A percentile compares a stretch with the other conserved stretches of the same genome.
Evolutionary conservation across 2,888 invertebrate genomes (phyloP).

Genomic region (Tridacna crocea): DNA sequence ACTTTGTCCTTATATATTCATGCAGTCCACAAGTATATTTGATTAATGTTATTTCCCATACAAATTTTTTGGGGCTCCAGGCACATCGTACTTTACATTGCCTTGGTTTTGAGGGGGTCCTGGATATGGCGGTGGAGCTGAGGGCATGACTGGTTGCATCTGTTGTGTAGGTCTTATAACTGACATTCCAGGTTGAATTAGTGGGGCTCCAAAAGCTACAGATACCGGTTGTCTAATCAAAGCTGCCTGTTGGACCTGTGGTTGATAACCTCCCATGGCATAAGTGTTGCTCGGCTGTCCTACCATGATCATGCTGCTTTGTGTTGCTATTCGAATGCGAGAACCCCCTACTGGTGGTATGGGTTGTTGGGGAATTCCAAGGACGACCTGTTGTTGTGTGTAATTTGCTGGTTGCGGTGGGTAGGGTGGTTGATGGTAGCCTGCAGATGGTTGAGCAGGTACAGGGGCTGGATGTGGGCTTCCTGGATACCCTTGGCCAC

Average conservation of each 20-base stretch:
- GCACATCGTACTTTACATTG: not conserved
- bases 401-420: not conserved
- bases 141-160: not conserved
- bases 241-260: not conserved
- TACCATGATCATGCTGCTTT: not conserved
- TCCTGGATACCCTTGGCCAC: no score
- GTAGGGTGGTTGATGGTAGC: not conserved
- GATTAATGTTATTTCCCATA: not conserved
- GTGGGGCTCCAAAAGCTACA: constrained; percentile 13
- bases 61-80: constrained; percentile 5
- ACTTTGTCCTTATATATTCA: no score
- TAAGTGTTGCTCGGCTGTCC: not conserved
- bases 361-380: not conserved
- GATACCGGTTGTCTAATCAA: constrained; percentile 10
- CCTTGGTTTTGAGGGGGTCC: not conserved
- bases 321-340: not conserved
- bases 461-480: not conserved
- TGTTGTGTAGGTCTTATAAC: not conserved
- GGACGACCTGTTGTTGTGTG: not conserved
- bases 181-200: not conserved
- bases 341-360: not conserved
- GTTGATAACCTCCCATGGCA: not conserved
- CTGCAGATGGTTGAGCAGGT: not conserved
- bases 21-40: no score
- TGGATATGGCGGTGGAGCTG: constrained; percentile 8